Evolutionary conservation across 2,113 vertebrate genomes (phyloP), one percentile per base, ranked within the genome.

Genomic region (Salminus brasiliensis): DNA sequence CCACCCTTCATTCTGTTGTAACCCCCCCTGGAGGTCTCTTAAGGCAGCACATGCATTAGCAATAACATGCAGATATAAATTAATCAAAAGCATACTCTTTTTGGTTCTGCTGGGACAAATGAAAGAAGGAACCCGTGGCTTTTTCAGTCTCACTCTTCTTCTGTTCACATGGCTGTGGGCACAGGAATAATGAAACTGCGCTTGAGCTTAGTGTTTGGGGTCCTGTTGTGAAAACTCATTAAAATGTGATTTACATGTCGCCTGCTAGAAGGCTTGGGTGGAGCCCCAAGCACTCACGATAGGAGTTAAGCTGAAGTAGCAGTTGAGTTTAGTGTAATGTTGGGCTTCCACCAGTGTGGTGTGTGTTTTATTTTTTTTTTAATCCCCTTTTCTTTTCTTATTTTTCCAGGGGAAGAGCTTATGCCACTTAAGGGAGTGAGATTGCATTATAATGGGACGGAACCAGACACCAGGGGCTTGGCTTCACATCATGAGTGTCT

Each of bases 191-290:
- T 27, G 45, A 29, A 55, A 80, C 30, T 43, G 12, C 4, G 39
- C 68, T 72, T 62, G 30, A 70, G 62, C 15, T 70, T 45, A 69
- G 60, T 55, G 76, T 62, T 18, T 34, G 65, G 23, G 30, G 23
- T 67, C 80, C 53, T 78, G 39, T 65, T 43, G 63, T 23, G 81
- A 77, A 80, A 83, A 69, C 63, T 83, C 77, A 77, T 82, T 81
- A 80, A 79, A 80, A 72, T 39, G 62, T 80, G 66, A 80, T 83
- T 83, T 66, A 55, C 21, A 15, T 15, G 16, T 70, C 32, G 66
- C 34, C 34, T 70, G 49, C 67, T 60, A 52, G 55, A 66, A 65
- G 63, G 25, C 60, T 47, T 11, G 6, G 4, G 43, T 21, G 39
- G 32, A 41, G 60, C 55, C 49, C 47, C 4, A 13, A 47, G 39